Percentiles rank a stretch among this genome's conserved stretches.
phyloP scores from a whole-genome alignment of 2,113 vertebrate species.

The Tragelaphus imberbis region DNA sequence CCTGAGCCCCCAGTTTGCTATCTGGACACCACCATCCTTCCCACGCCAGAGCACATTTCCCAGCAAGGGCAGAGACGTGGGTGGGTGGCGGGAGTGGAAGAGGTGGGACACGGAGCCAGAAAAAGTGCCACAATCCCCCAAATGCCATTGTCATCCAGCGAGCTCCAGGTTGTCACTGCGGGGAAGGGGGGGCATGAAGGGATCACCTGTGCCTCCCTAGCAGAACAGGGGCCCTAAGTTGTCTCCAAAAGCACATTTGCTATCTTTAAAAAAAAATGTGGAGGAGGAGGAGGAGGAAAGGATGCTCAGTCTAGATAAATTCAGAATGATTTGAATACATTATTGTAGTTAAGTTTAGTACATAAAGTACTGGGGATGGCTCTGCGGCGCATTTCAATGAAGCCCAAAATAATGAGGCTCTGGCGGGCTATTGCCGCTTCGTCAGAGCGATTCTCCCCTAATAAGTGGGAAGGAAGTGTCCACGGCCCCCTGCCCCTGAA shows the following conservation, averaged over 20 bases:
- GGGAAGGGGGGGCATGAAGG: neutral
- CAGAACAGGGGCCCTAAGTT: neutral
- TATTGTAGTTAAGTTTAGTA: constrained; percentile 70
- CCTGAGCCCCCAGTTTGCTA: neutral
- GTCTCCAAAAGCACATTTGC: constrained; percentile 49
- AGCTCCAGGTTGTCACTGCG: neutral
- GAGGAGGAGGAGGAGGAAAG: constrained; percentile 40
- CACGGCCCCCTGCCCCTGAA: neutral
- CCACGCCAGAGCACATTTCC: neutral
- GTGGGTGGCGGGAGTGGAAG: neutral
- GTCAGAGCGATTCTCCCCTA: constrained; percentile 40
- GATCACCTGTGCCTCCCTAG: neutral
- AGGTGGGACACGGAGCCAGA: fast-evolving
- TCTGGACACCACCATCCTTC: neutral
- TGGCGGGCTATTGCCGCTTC: constrained; percentile 26
- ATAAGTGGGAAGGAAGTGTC: constrained; percentile 34
- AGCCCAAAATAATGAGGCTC: constrained; percentile 56
- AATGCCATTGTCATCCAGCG: fast-evolving
- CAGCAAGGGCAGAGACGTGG: no score
- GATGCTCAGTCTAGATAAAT: constrained; percentile 53
- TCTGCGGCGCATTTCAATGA: constrained; percentile 69
- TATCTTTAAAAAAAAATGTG: constrained; percentile 22
- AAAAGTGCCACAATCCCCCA: neutral
- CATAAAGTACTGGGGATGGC: constrained; percentile 54
- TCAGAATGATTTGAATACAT: constrained; percentile 69